Evolutionary conservation across 2,888 invertebrate genomes (phyloP).

Genomic region (Timema cristinae): DNA sequence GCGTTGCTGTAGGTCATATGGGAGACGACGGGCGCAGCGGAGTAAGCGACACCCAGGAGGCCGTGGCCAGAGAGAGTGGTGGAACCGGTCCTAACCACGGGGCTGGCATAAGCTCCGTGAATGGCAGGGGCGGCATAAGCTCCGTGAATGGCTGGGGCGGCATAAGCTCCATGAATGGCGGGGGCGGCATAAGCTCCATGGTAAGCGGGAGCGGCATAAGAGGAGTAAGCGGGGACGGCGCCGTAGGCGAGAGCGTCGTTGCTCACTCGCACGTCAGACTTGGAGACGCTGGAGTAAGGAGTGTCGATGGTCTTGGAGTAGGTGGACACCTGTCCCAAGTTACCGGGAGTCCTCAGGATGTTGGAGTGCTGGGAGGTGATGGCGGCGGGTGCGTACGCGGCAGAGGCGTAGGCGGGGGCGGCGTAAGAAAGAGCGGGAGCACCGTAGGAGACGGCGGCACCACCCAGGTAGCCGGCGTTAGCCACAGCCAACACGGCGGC

Average conservation of each 20-base stretch:
- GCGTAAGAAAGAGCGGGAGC: neutral
- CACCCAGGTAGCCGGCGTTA: slow-evolving; percentile 33
- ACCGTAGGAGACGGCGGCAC: too few relatives aligned
- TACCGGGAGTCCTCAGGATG: slow-evolving; percentile 56
- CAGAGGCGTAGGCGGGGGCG: slow-evolving; percentile 13
- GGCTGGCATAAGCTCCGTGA: slow-evolving; percentile 25
- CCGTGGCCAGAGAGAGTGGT: slow-evolving; percentile 28
- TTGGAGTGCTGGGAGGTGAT: slow-evolving; percentile 31
- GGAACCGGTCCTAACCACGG: slow-evolving; percentile 32
- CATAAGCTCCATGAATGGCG: slow-evolving; percentile 24
- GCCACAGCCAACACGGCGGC: slow-evolving; percentile 35
- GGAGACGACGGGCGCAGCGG: slow-evolving; percentile 58
- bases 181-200: slow-evolving; percentile 22
- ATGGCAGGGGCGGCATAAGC: slow-evolving; percentile 15
- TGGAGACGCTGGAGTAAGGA: slow-evolving; percentile 67
- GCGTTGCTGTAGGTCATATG: slow-evolving; percentile 57
- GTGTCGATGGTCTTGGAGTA: slow-evolving; percentile 67
- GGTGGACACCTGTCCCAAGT: slow-evolving; percentile 63
- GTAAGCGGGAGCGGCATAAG: slow-evolving; percentile 33
- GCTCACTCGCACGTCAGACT: slow-evolving; percentile 61
- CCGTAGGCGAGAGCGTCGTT: slow-evolving; percentile 31
- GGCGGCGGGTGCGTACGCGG: slow-evolving; percentile 23
- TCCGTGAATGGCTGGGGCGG: slow-evolving; percentile 4
- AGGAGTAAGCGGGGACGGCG: slow-evolving; percentile 4
- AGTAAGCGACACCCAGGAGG: slow-evolving; percentile 57